Base-by-base conservation (phyloP, 1,140 invertebrate genomes). In the Octopus sinensis region DNA sequence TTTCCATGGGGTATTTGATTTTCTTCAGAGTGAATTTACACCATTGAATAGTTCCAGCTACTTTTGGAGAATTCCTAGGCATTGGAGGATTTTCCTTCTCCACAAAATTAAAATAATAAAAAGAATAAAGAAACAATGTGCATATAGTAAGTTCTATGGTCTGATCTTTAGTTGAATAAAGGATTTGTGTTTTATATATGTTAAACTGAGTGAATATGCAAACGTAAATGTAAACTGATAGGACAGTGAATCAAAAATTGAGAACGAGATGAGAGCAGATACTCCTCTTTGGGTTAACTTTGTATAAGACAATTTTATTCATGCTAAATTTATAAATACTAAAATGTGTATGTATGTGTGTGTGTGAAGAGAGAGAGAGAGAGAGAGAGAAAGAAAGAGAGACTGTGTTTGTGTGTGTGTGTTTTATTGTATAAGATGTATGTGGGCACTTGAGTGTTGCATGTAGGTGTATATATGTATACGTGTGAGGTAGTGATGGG, bases 31-130 rank as follows among this genome's bases (percentile, higher is more conserved):
- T 84, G 79, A 89, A 88, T 51, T 89, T 80, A 6, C 88, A 89
- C 90, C 90, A 91, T 79, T 88, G 86, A 56, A 91, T 90, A 71
- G 89, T 89, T 30, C 90, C 90, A 53, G 89, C 89, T 13, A 90
- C 87, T 73, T 88, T 88, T n/a, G 89, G 89, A 51, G 89, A 88
- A 85, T 90, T 90, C 73, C 89, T 84, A 5, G 89, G 84, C 73
- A 86, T 82, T 79, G 86, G 87, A 78, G 90, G 89, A 77, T 84
- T 86, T 68, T 88, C 86, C 88, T 90, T 80, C 54, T 81, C 13
- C 77, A 17, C n/a, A 80, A 73, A 30, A 54, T 0, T 54, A 81
- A 81, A 77, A 23, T 23, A 23, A 4, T n/a, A 81, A 76, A 53
- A 77, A 4, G 51, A 17, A 80, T 6, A 79, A 62, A 75, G 7